Percentiles rank a stretch among this genome's conserved stretches.
Conservation (phyloP, 2,888 invertebrate genomes). For the Cephonodes hylas region DNA sequence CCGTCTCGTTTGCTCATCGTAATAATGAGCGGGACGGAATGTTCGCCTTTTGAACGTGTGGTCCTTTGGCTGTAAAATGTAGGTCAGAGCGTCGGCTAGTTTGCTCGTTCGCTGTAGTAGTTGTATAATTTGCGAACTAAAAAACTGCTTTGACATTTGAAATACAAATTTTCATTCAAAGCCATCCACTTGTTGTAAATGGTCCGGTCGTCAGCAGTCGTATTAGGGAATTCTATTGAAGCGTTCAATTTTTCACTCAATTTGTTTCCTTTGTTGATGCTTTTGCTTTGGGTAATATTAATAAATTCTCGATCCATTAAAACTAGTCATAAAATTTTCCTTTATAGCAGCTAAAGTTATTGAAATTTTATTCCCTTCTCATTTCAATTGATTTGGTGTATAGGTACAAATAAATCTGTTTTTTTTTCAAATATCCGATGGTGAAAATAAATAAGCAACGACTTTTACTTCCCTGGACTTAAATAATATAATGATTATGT, state of each 20-base stretch:
- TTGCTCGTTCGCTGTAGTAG: conserved; percentile 24
- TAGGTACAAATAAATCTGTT: no score
- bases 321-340: not conserved
- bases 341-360: not conserved
- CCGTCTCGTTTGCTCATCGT: conserved; percentile 29
- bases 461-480: no score
- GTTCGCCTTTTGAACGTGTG: conserved; percentile 31
- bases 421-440: no score
- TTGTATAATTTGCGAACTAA: conserved; percentile 13
- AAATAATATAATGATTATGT: no score
- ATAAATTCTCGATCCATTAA: not conserved
- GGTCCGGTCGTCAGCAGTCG: not conserved
- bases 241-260: not conserved
- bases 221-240: not conserved
- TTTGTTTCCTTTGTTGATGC: not conserved
- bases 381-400: no score
- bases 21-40: conserved; percentile 19
- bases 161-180: conserved; percentile 31
- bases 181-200: not conserved
- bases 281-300: not conserved
- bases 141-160: conserved; percentile 25
- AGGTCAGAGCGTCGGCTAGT: conserved; percentile 33
- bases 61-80: conserved; percentile 39
- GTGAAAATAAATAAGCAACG: no score
- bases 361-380: no score